Evolutionary conservation across 1,140 invertebrate species (phyloP).

Genomic region (Muscidifurax raptorellus): DNA sequence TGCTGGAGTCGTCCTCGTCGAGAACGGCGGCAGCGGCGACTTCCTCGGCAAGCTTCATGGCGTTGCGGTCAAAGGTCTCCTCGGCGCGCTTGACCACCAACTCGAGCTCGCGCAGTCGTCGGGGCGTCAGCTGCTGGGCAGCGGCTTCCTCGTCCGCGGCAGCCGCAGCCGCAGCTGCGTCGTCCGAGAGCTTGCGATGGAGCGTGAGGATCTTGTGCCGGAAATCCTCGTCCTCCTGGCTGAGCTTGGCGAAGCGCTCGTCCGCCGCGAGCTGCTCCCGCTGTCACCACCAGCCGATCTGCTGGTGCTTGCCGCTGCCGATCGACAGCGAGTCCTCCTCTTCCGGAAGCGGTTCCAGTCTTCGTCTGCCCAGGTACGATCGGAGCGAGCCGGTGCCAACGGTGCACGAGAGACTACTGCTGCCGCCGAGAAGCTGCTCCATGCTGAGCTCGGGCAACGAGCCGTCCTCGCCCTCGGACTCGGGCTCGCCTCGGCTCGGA

Average conservation of each 20-base stretch:
- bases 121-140: constrained; percentile 9
- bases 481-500: constrained; percentile 2
- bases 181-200: constrained; percentile 70
- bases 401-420: neutral
- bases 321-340: constrained; percentile 72
- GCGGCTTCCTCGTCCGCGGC: neutral
- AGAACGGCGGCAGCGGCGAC: neutral
- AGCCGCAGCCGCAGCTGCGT: constrained; percentile 57
- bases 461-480: constrained; percentile 62
- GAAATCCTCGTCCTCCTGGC: constrained; percentile 70
- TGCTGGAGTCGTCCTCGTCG: constrained; percentile 13
- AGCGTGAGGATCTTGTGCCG: constrained; percentile 70
- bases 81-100: constrained; percentile 61
- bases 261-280: constrained; percentile 59
- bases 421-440: constrained; percentile 69
- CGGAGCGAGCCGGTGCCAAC: constrained; percentile 61
- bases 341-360: constrained; percentile 72
- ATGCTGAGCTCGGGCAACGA: constrained; percentile 70
- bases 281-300: constrained; percentile 75
- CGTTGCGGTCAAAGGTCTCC: constrained; percentile 53
- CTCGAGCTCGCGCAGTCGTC: constrained; percentile 60
- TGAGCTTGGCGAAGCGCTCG: constrained; percentile 67
- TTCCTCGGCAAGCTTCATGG: constrained; percentile 30
- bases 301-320: constrained; percentile 65
- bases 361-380: constrained; percentile 67